phyloP scores from a whole-genome alignment of 2,113 vertebrate genomes.

The Dascyllus trimaculatus region DNA sequence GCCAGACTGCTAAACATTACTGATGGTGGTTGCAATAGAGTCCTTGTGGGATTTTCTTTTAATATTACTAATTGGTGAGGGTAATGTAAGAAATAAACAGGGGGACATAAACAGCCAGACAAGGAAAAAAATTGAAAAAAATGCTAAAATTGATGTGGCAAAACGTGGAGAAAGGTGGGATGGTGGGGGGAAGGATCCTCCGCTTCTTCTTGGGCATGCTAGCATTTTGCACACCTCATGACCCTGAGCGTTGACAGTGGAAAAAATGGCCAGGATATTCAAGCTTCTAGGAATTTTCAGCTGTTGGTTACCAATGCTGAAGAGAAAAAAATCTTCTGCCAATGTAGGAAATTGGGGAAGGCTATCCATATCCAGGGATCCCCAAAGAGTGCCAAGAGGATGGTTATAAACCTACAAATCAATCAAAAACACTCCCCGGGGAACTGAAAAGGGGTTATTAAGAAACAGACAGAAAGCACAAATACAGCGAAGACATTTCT shows the following conservation, averaged over 20 bases:
- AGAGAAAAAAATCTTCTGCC: constrained; percentile 86
- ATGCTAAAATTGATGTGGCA: constrained; percentile 31
- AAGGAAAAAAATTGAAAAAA: constrained; percentile 60
- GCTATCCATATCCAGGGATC: constrained; percentile 89
- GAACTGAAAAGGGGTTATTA: constrained; percentile 76
- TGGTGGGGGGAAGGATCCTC: constrained; percentile 61
- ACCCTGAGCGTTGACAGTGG: constrained; percentile 44
- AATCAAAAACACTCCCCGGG: constrained; percentile 78
- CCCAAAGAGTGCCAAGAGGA: constrained; percentile 81
- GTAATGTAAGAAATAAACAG: constrained; percentile 77
- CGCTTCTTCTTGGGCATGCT: constrained; percentile 63
- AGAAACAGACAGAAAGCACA: constrained; percentile 54
- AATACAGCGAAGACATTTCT: constrained; percentile 42
- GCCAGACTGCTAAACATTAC: constrained; percentile 85
- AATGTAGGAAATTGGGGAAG: constrained; percentile 65
- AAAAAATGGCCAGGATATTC: constrained; percentile 35
- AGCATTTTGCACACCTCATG: constrained; percentile 47
- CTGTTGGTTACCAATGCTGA: constrained; percentile 76
- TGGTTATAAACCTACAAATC: constrained; percentile 87
- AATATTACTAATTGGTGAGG: constrained; percentile 61
- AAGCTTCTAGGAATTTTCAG: constrained; percentile 71
- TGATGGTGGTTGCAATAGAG: constrained; percentile 86
- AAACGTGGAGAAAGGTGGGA: constrained; percentile 57
- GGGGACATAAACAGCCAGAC: constrained; percentile 68
- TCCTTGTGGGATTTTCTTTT: constrained; percentile 78